A percentile compares a stretch with the other conserved stretches of the same genome.
Conservation (phyloP, 2,113 vertebrate genomes). For the Ancistrus triradiatus region DNA sequence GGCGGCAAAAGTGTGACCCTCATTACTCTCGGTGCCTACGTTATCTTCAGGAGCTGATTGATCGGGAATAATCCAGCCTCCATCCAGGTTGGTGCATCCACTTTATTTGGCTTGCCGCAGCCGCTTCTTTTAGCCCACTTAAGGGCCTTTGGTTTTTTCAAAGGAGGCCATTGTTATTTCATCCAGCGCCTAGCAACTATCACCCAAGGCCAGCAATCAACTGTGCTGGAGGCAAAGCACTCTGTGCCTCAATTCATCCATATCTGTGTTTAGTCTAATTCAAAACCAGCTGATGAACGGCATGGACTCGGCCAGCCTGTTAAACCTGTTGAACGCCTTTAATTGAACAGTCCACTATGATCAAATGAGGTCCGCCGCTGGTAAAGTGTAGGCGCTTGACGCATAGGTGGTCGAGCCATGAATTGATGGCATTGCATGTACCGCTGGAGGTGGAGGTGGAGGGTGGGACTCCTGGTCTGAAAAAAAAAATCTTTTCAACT, state of each 20-base stretch:
- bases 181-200: conserved; percentile 74
- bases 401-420: background rate
- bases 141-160: conserved; percentile 74
- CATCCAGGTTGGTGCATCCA: conserved; percentile 1
- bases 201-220: conserved; percentile 74
- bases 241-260: conserved; percentile 60
- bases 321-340: background rate
- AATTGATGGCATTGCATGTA: conserved; percentile 2
- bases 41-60: background rate
- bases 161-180: conserved; percentile 75
- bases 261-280: conserved; percentile 68
- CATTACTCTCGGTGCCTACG: background rate
- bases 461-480: conserved; percentile 58
- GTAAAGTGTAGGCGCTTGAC: background rate
- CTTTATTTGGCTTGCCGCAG: conserved; percentile 39
- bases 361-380: background rate
- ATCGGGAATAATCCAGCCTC: background rate
- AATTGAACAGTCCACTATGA: background rate
- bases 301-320: background rate
- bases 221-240: conserved; percentile 70
- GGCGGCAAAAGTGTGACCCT: background rate
- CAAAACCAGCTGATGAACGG: conserved; percentile 53
- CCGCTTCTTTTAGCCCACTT: conserved; percentile 68
- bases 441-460: conserved; percentile 54
- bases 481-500: conserved; percentile 55